Conservation (phyloP, 35 echinoderm and acorn worm genomes). For the Anneissia japonica region DNA sequence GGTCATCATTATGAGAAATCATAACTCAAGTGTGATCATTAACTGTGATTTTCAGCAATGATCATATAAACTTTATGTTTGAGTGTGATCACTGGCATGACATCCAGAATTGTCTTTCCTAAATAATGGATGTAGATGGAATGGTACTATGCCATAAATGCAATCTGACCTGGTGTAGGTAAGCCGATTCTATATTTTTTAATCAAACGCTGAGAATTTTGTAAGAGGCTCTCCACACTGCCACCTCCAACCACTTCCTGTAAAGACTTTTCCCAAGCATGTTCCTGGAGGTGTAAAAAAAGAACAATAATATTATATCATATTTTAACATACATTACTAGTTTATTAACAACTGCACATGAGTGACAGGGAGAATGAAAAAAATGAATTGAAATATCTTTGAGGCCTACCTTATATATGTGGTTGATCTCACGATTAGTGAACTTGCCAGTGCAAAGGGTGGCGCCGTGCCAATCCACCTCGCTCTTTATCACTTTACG, state of each 20-base stretch:
- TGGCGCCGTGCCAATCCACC: conserved; percentile 72
- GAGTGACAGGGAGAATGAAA: background rate
- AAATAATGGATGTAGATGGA: no score
- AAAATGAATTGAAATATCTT: conserved; percentile 1
- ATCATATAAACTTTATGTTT: no score
- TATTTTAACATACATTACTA: background rate
- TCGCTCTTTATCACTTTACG: conserved; percentile 71
- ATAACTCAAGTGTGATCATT: no score
- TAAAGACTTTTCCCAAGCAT: conserved; percentile 79
- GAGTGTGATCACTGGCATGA: no score
- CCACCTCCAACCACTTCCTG: conserved; percentile 50
- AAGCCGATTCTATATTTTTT: conserved; percentile 48
- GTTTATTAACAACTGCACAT: background rate
- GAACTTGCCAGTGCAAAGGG: conserved; percentile 79
- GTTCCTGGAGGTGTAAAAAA: conserved; percentile 30
- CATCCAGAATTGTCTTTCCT: no score
- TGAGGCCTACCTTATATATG: conserved; percentile 74
- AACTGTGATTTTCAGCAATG: no score
- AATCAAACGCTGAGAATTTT: conserved; percentile 43
- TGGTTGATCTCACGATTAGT: conserved; percentile 76
- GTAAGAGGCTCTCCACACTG: conserved; percentile 56
- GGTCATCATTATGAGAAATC: no score
- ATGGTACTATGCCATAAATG: no score
- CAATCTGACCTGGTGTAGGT: conserved; percentile 36
- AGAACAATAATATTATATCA: background rate